Conservation (phyloP, 2,888 invertebrate species). For the Bellardia pandia region DNA sequence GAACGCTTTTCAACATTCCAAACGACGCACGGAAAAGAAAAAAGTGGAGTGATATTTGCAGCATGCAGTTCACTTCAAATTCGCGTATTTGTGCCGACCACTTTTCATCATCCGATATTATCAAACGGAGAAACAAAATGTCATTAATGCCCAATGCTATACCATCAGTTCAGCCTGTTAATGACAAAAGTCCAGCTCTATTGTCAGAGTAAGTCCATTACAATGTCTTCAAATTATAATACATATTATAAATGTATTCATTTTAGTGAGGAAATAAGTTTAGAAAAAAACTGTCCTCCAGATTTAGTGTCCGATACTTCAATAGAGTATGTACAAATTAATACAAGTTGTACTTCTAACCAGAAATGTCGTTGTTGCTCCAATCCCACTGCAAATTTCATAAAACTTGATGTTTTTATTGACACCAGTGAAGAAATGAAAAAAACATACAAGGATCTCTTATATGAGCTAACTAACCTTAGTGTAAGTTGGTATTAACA, state of each 20-base stretch:
- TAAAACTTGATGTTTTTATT: constrained; percentile 20
- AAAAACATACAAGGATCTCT: constrained; percentile 52
- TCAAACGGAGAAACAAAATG: constrained; percentile 1
- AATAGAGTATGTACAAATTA: constrained; percentile 17
- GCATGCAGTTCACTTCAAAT: constrained; percentile 8
- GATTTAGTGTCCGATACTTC: background rate
- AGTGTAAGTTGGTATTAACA: constrained; percentile 21
- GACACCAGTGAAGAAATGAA: constrained; percentile 2
- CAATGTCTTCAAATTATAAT: background rate
- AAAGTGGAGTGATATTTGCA: constrained; percentile 45
- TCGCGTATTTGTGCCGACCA: constrained; percentile 39
- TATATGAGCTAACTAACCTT: constrained; percentile 46
- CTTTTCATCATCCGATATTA: constrained; percentile 39
- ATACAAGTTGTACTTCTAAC: background rate
- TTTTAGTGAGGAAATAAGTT: constrained; percentile 1
- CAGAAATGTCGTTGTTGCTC: constrained; percentile 62
- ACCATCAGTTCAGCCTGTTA: background rate
- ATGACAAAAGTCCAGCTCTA: background rate
- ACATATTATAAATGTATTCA: background rate
- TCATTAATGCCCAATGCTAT: constrained; percentile 31
- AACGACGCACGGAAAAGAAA: constrained; percentile 32
- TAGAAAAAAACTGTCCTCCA: background rate
- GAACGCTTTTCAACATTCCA: constrained; percentile 32
- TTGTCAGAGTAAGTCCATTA: background rate
- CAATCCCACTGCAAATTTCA: constrained; percentile 44